phyloP scores from a whole-genome alignment of 2,888 invertebrate genomes.

The Ormia ochracea region DNA sequence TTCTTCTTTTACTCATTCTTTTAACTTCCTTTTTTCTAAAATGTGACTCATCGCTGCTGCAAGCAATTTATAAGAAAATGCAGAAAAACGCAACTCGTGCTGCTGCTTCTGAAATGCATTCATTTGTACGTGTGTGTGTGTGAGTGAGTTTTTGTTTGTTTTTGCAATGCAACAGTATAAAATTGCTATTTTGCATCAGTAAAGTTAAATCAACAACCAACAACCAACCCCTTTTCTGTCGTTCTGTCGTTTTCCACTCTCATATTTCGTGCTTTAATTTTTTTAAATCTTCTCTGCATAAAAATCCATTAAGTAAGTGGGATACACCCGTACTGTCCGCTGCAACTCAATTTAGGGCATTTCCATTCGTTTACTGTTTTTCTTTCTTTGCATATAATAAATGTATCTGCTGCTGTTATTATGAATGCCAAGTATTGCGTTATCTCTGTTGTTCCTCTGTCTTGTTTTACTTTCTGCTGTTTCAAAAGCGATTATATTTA shows the following conservation, averaged over 20 bases:
- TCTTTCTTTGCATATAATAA: neutral
- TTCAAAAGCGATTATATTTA: slow-evolving; percentile 59
- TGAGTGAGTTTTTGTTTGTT: slow-evolving; percentile 23
- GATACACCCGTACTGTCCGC: slow-evolving; percentile 16
- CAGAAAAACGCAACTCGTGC: slow-evolving; percentile 1
- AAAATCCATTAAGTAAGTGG: slow-evolving; percentile 5
- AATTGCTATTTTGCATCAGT: slow-evolving; percentile 65
- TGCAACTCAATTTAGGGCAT: slow-evolving; percentile 21
- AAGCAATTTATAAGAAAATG: neutral
- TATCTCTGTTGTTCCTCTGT: neutral
- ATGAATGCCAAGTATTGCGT: slow-evolving; percentile 37
- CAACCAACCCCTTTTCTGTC: slow-evolving; percentile 43
- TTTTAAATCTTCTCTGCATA: slow-evolving; percentile 18
- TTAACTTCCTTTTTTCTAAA: neutral
- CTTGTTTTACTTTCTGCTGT: slow-evolving; percentile 1
- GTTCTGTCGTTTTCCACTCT: no score
- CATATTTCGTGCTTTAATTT: slow-evolving; percentile 22
- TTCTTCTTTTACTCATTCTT: slow-evolving; percentile 9
- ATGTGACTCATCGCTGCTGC: slow-evolving; percentile 25
- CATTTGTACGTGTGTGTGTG: neutral
- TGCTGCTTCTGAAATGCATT: neutral
- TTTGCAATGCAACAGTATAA: slow-evolving; percentile 66
- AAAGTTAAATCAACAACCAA: slow-evolving; percentile 31
- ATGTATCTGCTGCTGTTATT: slow-evolving; percentile 35
- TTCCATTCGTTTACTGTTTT: neutral